phyloP scores from a whole-genome alignment of 2,888 invertebrate genomes.

The Pyrrhia umbra region DNA sequence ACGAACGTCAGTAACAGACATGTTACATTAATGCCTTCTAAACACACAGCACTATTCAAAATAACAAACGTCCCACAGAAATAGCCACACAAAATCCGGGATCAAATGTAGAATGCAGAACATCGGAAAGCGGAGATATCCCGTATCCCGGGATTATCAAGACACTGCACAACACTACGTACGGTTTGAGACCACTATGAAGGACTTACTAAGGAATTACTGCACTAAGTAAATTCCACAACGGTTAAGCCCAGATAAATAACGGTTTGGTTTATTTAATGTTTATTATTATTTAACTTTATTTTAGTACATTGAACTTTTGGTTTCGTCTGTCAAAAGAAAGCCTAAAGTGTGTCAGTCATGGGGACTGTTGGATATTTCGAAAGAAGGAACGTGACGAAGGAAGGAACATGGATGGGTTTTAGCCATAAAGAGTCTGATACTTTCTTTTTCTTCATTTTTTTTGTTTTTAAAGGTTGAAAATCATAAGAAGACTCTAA shows the following conservation, averaged over 20 bases:
- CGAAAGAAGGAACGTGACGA: too few relatives aligned
- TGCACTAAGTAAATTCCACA: constrained; percentile 55
- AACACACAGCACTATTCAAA: constrained; percentile 23
- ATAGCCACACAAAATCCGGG: constrained; percentile 41
- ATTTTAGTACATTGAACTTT: not conserved
- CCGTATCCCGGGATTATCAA: constrained; percentile 53
- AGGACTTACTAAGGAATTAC: constrained; percentile 56
- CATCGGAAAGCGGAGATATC: constrained; percentile 50
- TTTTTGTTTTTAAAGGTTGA: too few relatives aligned
- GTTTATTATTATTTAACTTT: constrained; percentile 33
- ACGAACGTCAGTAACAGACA: not conserved
- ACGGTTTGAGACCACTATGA: constrained; percentile 45
- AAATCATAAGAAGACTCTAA: too few relatives aligned
- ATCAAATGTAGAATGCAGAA: constrained; percentile 48
- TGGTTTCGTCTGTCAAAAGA: not conserved
- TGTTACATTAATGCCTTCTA: not conserved
- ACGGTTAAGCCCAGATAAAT: constrained; percentile 41
- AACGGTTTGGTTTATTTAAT: constrained; percentile 35
- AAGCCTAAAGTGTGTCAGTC: too few relatives aligned
- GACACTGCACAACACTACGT: constrained; percentile 58
- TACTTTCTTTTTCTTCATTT: too few relatives aligned
- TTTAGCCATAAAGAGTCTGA: too few relatives aligned
- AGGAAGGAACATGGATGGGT: too few relatives aligned
- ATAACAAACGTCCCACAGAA: constrained; percentile 19
- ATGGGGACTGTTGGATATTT: too few relatives aligned